Evolutionary conservation across 2,797 vertebrate genomes (phyloP).

Genomic region (Ceryle rudis): DNA sequence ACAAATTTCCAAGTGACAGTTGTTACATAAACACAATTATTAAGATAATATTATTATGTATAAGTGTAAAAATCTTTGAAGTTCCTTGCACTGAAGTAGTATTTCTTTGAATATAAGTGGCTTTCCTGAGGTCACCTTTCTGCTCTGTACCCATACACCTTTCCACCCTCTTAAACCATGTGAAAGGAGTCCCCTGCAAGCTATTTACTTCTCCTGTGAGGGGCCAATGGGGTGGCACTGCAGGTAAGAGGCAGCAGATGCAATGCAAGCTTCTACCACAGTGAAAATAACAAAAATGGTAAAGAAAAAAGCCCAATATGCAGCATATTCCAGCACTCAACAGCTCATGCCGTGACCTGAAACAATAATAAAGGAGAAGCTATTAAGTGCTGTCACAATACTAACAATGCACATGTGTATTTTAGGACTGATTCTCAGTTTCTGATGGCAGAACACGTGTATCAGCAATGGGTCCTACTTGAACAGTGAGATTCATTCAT

Average conservation of each 20-base stretch:
- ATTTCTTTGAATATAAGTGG: not conserved
- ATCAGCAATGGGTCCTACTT: not conserved
- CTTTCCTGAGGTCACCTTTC: not conserved
- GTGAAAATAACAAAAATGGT: not conserved
- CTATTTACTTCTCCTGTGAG: accelerated
- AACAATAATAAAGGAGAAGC: not conserved
- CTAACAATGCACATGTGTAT: not conserved
- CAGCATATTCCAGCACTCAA: not conserved
- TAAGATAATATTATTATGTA: accelerated
- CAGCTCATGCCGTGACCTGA: not conserved
- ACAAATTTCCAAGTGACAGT: not conserved
- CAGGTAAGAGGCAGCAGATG: not conserved
- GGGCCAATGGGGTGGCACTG: not conserved
- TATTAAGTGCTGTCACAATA: not conserved
- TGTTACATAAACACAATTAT: not conserved
- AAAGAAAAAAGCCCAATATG: accelerated
- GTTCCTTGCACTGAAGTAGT: accelerated
- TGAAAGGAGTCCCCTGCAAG: not conserved
- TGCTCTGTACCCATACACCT: not conserved
- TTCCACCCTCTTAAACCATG: accelerated
- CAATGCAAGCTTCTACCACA: not conserved
- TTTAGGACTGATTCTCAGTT: not conserved
- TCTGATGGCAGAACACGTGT: not conserved
- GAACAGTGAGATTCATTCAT: not conserved
- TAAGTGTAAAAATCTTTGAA: not conserved